Conservation (phyloP, 1,140 invertebrate species). For the Bombus balteatus region DNA sequence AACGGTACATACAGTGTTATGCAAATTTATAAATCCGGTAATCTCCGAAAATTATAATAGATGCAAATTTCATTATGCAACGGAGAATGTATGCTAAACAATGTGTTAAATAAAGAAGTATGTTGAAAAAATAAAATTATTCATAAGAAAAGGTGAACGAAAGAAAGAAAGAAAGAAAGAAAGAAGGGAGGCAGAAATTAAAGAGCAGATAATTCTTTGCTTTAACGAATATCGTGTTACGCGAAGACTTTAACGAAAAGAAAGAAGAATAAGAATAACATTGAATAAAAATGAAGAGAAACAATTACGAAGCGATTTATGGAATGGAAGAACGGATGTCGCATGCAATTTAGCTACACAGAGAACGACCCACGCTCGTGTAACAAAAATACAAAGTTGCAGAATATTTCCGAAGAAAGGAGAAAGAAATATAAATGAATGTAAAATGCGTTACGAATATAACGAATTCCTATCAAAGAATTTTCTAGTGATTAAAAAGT, state of each 20-base stretch:
- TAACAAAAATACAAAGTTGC: neutral
- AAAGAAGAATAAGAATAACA: no score
- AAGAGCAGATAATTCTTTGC: neutral
- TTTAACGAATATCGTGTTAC: neutral
- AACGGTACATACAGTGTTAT: neutral
- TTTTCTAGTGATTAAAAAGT: neutral
- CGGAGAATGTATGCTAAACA: neutral
- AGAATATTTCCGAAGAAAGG: neutral
- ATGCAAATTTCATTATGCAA: neutral
- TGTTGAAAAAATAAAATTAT: neutral
- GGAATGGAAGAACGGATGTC: neutral
- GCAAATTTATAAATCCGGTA: constrained; percentile 7
- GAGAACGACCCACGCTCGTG: fast-evolving
- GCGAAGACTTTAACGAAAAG: neutral
- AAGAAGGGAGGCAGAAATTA: neutral
- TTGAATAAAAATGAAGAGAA: neutral
- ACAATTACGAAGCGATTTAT: neutral
- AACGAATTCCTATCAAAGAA: neutral
- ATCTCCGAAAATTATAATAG: constrained; percentile 1
- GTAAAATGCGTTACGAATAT: no score
- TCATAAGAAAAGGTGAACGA: neutral
- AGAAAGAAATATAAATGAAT: neutral
- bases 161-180: neutral
- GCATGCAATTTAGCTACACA: neutral
- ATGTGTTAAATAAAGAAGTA: neutral